These are phyloP conservation scores for Charanyca ferruginea DNA, from an alignment of 2,888 invertebrate genomes.

Conservation along the genomic window DNA sequence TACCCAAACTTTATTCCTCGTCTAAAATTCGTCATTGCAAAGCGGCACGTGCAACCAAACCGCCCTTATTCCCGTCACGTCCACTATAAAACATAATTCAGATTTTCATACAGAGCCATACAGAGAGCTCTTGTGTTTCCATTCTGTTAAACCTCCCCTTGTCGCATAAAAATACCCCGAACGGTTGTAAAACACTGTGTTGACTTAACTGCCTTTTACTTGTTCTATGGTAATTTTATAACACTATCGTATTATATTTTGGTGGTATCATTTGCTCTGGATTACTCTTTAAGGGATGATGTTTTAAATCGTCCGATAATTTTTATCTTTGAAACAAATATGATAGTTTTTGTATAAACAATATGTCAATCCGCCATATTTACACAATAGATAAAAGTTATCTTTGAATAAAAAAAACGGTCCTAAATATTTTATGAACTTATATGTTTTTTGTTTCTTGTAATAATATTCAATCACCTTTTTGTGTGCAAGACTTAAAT, in stretches of 20 bases:
- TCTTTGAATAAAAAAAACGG: too few species aligned
- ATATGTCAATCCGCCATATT: too few species aligned
- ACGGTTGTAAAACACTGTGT: conserved; percentile 77
- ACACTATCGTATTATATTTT: conserved; percentile 55
- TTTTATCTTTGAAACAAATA: neutral
- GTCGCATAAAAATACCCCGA: conserved; percentile 81
- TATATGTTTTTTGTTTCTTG: neutral
- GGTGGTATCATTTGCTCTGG: conserved; percentile 20
- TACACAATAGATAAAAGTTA: too few species aligned
- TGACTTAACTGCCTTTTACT: conserved; percentile 63
- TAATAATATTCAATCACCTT: neutral
- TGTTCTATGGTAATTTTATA: conserved; percentile 66
- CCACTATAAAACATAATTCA: conserved; percentile 89
- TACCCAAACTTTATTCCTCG: neutral
- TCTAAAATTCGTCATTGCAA: conserved; percentile 65
- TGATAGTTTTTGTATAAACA: too few species aligned
- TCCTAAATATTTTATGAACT: neutral
- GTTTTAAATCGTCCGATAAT: neutral
- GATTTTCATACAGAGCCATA: conserved; percentile 85
- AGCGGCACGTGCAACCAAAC: conserved; percentile 68
- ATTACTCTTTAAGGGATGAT: neutral
- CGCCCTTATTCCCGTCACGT: conserved; percentile 87
- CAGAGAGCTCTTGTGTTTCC: conserved; percentile 78
- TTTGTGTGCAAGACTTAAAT: neutral
- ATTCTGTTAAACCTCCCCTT: conserved; percentile 80